These are phyloP conservation scores for Galeopsomyia nigrocyanea DNA, from an alignment of 2,888 invertebrate genomes.

Conservation along the genomic window DNA sequence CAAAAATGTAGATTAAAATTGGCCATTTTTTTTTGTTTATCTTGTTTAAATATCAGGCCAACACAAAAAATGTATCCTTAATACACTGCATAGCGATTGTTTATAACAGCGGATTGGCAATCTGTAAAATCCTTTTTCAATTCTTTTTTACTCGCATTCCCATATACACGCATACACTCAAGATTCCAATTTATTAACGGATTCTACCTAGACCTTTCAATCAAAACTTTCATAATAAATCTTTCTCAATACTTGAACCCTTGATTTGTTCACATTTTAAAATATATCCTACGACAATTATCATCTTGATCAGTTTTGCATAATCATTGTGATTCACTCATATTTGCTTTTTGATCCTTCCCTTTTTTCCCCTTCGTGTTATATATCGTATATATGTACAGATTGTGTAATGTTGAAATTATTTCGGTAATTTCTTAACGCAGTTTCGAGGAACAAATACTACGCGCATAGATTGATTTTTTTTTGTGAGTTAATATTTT, in stretches of 20 bases:
- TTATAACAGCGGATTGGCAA: conserved; percentile 41
- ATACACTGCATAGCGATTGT: conserved; percentile 30
- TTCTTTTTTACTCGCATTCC: background rate
- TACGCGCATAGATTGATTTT: conserved; percentile 20
- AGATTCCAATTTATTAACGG: conserved; percentile 23
- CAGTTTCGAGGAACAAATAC: conserved; percentile 45
- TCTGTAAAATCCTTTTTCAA: conserved; percentile 6
- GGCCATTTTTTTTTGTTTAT: conserved; percentile 6
- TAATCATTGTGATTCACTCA: conserved; percentile 36
- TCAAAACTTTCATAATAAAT: background rate
- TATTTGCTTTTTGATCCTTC: conserved; percentile 17
- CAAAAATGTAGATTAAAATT: conserved; percentile 42
- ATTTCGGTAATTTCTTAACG: conserved; percentile 16
- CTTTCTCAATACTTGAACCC: conserved; percentile 41
- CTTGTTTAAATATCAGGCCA: conserved; percentile 30
- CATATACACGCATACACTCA: conserved; percentile 30
- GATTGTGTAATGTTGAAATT: conserved; percentile 39
- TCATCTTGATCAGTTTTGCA: conserved; percentile 54
- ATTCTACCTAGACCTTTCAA: conserved; percentile 8
- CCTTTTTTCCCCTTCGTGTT: background rate
- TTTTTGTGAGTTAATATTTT: conserved; percentile 9
- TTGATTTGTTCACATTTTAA: conserved; percentile 56
- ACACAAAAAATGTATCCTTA: conserved; percentile 37
- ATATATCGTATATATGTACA: conserved; percentile 39
- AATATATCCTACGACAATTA: conserved; percentile 59